Evolutionary conservation across 2,888 invertebrate species (phyloP).

Genomic region (Lacanobia wlatinum): DNA sequence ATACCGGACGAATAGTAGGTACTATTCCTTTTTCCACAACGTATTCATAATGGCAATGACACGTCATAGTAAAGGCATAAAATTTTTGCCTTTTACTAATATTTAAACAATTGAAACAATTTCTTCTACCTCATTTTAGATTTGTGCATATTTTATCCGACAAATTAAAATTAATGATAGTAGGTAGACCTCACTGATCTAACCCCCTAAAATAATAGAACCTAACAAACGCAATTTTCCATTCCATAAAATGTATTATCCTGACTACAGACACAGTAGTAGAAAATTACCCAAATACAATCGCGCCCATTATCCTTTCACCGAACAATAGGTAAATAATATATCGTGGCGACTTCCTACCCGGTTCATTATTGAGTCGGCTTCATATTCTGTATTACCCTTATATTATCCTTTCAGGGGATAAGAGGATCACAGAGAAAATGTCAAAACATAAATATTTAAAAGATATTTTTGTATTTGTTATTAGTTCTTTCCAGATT

Average conservation of each 20-base stretch:
- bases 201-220: constrained; percentile 13
- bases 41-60: too few relatives aligned
- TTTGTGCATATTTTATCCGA: neutral
- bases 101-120: neutral
- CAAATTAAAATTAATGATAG: neutral
- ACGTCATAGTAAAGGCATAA: too few relatives aligned
- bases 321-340: constrained; percentile 58
- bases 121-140: neutral
- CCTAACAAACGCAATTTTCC: constrained; percentile 31
- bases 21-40: too few relatives aligned
- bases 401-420: constrained; percentile 11
- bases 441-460: constrained; percentile 23
- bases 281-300: constrained; percentile 45
- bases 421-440: constrained; percentile 10
- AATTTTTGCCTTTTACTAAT: too few relatives aligned
- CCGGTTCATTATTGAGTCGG: constrained; percentile 50
- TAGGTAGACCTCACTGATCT: neutral
- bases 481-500: constrained; percentile 5
- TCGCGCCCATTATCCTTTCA: constrained; percentile 34
- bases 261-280: constrained; percentile 12
- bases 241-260: constrained; percentile 32
- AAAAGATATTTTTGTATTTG: constrained; percentile 14
- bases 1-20: too few relatives aligned
- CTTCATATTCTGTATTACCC: constrained; percentile 30
- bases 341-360: constrained; percentile 50